These are phyloP conservation scores for Atta cephalotes DNA, from an alignment of 1,140 invertebrate genomes.

Conservation along the genomic window DNA sequence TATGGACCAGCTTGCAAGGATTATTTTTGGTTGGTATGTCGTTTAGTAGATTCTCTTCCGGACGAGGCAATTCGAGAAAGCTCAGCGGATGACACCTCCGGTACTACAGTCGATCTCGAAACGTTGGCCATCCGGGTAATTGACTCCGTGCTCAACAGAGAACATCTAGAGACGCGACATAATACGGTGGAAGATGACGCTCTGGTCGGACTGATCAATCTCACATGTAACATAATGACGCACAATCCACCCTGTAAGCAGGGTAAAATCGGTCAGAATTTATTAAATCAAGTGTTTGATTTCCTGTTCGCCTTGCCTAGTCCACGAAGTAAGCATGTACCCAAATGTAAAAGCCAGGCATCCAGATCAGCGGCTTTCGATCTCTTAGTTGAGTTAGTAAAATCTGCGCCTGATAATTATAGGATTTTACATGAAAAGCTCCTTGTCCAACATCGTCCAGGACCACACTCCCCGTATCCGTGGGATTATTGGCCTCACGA, in stretches of 20 bases:
- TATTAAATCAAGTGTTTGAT: constrained; percentile 92
- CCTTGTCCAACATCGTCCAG: constrained; percentile 94
- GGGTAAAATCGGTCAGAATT: constrained; percentile 91
- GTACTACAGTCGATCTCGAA: constrained; percentile 90
- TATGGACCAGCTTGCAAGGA: constrained; percentile 97
- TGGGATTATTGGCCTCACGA: constrained; percentile 99
- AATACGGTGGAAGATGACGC: constrained; percentile 95
- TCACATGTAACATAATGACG: constrained; percentile 94
- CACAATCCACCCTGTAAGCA: constrained; percentile 95
- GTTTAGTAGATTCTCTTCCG: constrained; percentile 94
- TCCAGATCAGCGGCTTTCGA: constrained; percentile 96
- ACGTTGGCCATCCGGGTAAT: constrained; percentile 92
- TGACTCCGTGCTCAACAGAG: constrained; percentile 91
- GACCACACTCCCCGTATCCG: constrained; percentile 94
- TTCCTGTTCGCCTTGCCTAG: constrained; percentile 96
- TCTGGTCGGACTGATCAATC: constrained; percentile 94
- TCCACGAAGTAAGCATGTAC: constrained; percentile 93
- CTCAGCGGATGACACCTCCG: constrained; percentile 86
- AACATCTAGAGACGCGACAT: constrained; percentile 93
- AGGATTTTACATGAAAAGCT: constrained; percentile 93
- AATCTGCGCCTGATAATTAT: constrained; percentile 95
- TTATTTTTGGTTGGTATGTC: constrained; percentile 96
- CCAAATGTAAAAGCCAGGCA: constrained; percentile 96
- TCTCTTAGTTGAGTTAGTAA: constrained; percentile 94
- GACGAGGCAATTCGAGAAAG: constrained; percentile 92